Conservation (phyloP, 1,140 invertebrate species). For the Leptopilina clavipes region DNA sequence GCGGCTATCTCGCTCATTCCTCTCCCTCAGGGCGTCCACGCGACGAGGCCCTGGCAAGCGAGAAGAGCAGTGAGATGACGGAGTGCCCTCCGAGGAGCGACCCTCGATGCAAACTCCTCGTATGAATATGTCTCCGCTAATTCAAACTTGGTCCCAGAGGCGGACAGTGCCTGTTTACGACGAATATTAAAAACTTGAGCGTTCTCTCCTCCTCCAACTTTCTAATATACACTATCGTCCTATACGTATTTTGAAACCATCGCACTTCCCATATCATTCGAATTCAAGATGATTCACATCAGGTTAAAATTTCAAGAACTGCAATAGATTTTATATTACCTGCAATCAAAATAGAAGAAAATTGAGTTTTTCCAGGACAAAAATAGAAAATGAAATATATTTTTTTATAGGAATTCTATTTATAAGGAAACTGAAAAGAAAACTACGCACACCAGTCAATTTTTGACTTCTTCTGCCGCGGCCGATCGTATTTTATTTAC, state of each 20-base stretch:
- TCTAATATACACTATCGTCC: too few species aligned
- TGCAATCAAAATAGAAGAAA: too few species aligned
- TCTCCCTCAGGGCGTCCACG: constrained; percentile 68
- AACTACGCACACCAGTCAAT: constrained; percentile 38
- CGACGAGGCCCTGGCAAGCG: constrained; percentile 62
- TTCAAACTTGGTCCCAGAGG: constrained; percentile 75
- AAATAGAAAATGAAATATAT: too few species aligned
- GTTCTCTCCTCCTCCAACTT: constrained; percentile 23
- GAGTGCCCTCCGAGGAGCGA: constrained; percentile 75
- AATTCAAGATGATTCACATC: too few species aligned
- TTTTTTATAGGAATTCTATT: too few species aligned
- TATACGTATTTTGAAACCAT: neutral
- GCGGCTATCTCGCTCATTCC: constrained; percentile 60
- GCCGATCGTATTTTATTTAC: constrained; percentile 65
- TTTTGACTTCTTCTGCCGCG: constrained; percentile 10
- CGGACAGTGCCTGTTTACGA: constrained; percentile 71
- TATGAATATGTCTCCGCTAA: constrained; percentile 77
- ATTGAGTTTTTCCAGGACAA: too few species aligned
- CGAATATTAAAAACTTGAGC: constrained; percentile 73
- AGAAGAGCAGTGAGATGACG: constrained; percentile 73
- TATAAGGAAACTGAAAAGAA: too few species aligned
- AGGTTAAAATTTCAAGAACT: too few species aligned
- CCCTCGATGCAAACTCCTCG: constrained; percentile 75
- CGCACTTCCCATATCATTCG: too few species aligned
- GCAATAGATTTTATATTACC: too few species aligned